Evolutionary conservation across 2,888 invertebrate species (phyloP), one percentile per base, ranked within the genome.

Genomic region (Galeruca laticollis): DNA sequence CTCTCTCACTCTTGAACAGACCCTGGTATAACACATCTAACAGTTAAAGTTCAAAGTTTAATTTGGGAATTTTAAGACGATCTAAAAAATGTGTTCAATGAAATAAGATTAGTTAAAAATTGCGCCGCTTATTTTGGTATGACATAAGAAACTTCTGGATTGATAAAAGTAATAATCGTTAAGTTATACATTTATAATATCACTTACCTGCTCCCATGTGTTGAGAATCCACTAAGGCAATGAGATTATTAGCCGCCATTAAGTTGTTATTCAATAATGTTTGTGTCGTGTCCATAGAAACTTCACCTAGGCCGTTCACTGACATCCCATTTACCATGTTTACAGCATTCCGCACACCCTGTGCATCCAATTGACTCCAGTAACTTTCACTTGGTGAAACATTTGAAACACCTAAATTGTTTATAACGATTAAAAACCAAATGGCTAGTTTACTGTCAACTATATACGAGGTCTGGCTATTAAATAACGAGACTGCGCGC

Each of bases 371-470:
- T 67, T 94, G 93, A 78, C 91, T 91, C 96, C 96, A 97, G 82
- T 96, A 96, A 66, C 92, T 90, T 86, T 99, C 98, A 81, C 96
- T 97, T 0, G 99, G 98, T 1, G 98, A 97, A 59, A 93, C 91
- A 70, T 92, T 93, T 82, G 94, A 94, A 60, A 94, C 93, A 11
- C 98, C 79, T 79, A 40, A 31, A 75, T 73, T 9, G 6, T 47
- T 47, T 47, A 15, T 1, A 26, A 5, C 6, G 26, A 26, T 26
- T 26, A 6, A 26, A 26, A n/a, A n/a, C n/a, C n/a, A n/a, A n/a
- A n/a, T n/a, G n/a, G n/a, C n/a, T n/a, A n/a, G n/a, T n/a, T n/a
- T n/a, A n/a, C n/a, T n/a, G n/a, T n/a, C n/a, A n/a, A n/a, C n/a
- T n/a, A n/a, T n/a, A n/a, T n/a, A n/a, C n/a, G n/a, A n/a, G n/a